Evolutionary conservation across 2,113 vertebrate species (phyloP).

Genomic region (Trematocara stigmaticum): DNA sequence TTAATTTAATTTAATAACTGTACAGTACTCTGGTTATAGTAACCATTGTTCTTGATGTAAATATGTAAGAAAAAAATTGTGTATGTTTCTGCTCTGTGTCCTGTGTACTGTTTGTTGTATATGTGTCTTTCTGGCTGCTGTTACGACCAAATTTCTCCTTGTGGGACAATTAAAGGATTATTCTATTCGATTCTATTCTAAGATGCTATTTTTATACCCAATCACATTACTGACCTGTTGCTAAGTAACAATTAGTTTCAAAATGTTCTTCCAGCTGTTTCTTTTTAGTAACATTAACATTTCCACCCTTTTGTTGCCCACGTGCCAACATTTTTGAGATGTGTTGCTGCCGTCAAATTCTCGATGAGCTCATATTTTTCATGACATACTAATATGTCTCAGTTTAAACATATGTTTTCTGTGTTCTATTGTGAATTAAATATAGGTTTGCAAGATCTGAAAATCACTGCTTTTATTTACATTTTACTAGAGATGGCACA

Average conservation of each 20-base stretch:
- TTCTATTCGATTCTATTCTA: background rate
- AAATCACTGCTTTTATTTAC: background rate
- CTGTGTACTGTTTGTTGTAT: background rate
- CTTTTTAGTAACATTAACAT: background rate
- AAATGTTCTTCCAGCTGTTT: background rate
- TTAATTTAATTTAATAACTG: background rate
- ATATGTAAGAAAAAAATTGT: background rate
- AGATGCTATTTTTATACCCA: background rate
- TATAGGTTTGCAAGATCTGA: background rate
- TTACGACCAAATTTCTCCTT: background rate
- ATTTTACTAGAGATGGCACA: too few species aligned
- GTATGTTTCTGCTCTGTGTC: background rate
- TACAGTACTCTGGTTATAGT: background rate
- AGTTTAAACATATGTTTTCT: background rate
- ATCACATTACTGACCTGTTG: background rate
- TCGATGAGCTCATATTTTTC: background rate
- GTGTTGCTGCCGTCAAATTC: background rate
- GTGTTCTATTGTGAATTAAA: background rate
- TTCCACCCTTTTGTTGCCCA: accelerated
- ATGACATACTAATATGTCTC: background rate
- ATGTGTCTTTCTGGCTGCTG: background rate
- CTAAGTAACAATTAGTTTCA: background rate
- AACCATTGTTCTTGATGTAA: background rate
- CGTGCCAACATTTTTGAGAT: background rate
- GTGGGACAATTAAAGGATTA: background rate